Base-by-base conservation (phyloP, 2,888 invertebrate genomes). In the Drosophila planitibia region DNA sequence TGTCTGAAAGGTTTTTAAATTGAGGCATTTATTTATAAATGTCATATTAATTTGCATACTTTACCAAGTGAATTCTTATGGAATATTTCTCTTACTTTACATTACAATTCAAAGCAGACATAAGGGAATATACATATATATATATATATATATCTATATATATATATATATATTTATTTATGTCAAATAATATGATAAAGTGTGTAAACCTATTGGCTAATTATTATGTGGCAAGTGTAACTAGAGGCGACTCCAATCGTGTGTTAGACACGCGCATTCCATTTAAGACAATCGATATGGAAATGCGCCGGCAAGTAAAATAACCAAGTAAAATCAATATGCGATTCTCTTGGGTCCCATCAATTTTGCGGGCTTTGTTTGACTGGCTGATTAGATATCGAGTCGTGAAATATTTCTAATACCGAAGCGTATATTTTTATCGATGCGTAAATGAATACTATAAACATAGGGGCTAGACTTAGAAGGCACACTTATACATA, bases 391-490 rank as follows among this genome's bases (percentile, higher is more conserved):
- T 87, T 85, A 68, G 70, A 55, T 3, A 12, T 28, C 57, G 47
- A 37, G 47, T 58, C 53, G 71, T 67, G 79, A 65, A 72, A 54
- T 74, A 16, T 80, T 70, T 72, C 51, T 51, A 53, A 54, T 71
- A 55, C n/a, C 44, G 51, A 70, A 32, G 33, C 37, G 52, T 66
- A 60, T 74, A 71, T 70, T 79, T 73, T 73, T 82, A 73, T 69
- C 64, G 39, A 67, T 75, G 53, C 59, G 82, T 89, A 69, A 86
- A 89, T 74, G 72, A 60, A 55, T 61, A 69, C 65, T 73, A 76
- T 59, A 80, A 88, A 61, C 55, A 73, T 22, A 32, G 66, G 62
- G 68, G 54, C 57, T 57, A 75, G 74, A 85, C 86, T 90, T 79
- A 88, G 70, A 54, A 65, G 60, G 76, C 55, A 74, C 28, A 55